Base-by-base conservation (phyloP, 2,113 vertebrate species). In the Leptodactylus fuscus region DNA sequence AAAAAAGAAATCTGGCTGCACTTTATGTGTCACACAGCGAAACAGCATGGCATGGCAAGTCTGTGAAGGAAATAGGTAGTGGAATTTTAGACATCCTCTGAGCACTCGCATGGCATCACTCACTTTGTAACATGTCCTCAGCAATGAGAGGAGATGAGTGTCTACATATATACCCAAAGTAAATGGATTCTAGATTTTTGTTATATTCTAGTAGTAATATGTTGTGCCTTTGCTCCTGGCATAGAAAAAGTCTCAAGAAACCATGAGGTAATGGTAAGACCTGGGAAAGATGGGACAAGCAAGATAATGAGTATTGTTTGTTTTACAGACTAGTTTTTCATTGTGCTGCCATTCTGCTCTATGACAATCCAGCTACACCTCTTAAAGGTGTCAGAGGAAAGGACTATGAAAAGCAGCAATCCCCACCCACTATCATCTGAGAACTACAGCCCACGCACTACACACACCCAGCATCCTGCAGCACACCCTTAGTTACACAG, bases 351-450 rank as follows among this genome's bases (percentile, higher is more conserved):
- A 8, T 79, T n/a, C 11, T 36, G 36, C 53, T 15, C 58, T 24
- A 46, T 85, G 46, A 81, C 46, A 77, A 53, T 77, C 70, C 88
- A 88, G 87, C 80, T 93, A 90, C 83, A 87, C 77, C 91, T 95
- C 92, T 93, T 91, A 92, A 93, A 93, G 91, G 91, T 88, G 91
- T 87, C 83, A 48, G 91, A 92, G 90, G 90, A 92, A 92, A 90
- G 88, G 90, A 90, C 88, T 91, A 85, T 81, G 89, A 91, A 89
- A 89, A 85, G 88, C 89, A 55, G 67, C 77, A 87, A 88, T 92
- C 89, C 82, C 93, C 91, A 87, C 92, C 91, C 91, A 90, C 92
- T 89, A 89, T 88, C 89, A 91, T 89, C 91, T 91, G 90, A 90
- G 62, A 86, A 88, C 83, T 51, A 67, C 88, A 81, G 83, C 90